Conservation (phyloP, 2,113 vertebrate genomes). For the Tachysurus vachellii region DNA sequence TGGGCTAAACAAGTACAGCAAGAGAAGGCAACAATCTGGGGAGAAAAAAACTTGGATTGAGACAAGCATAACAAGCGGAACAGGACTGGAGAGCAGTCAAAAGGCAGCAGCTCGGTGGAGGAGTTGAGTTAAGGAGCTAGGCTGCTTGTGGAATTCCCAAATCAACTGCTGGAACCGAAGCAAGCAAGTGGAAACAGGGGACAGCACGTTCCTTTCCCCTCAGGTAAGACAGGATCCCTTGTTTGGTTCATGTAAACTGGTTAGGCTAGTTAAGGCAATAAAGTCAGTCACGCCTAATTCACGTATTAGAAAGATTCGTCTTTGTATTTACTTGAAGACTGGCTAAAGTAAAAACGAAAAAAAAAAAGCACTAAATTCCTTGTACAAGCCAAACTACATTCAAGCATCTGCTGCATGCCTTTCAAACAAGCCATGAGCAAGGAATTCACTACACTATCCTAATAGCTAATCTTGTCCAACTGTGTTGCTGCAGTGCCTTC, state of each 20-base stretch:
- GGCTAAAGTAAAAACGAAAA: background rate
- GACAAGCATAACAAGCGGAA: background rate
- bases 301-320: background rate
- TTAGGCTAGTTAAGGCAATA: background rate
- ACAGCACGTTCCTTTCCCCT: background rate
- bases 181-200: background rate
- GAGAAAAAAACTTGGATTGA: background rate
- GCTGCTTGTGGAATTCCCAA: background rate
- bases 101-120: background rate
- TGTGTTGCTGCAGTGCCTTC: background rate
- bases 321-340: background rate
- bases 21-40: background rate
- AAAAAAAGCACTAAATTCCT: background rate
- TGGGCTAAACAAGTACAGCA: background rate
- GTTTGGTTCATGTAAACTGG: constrained; percentile 1
- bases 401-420: background rate
- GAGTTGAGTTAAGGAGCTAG: background rate
- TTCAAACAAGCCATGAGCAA: background rate
- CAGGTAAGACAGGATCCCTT: constrained; percentile 21
- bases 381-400: background rate
- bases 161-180: background rate
- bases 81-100: constrained; percentile 8
- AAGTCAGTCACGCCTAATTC: constrained; percentile 17
- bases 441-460: background rate
- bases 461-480: background rate